Conservation (phyloP, 1,140 invertebrate genomes). For the Agraylea sexmaculata region DNA sequence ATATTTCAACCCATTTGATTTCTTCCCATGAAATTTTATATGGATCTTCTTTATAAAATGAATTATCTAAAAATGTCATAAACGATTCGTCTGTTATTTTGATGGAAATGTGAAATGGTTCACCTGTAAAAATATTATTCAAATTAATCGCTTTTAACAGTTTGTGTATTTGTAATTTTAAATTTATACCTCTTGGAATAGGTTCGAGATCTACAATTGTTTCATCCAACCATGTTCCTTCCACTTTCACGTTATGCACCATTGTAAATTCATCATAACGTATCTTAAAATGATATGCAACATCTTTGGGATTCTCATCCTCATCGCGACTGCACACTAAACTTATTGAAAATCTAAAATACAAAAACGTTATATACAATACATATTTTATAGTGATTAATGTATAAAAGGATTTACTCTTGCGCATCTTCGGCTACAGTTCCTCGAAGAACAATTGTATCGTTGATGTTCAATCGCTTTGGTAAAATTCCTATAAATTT, state of each 20-base stretch:
- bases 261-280: constrained; percentile 11
- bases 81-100: too few relatives aligned
- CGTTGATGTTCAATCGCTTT: background rate
- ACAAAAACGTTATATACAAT: background rate
- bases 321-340: constrained; percentile 16
- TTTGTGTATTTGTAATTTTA: too few relatives aligned
- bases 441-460: background rate
- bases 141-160: too few relatives aligned
- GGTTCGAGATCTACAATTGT: background rate
- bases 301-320: constrained; percentile 8
- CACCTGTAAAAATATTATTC: too few relatives aligned
- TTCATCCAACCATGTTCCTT: constrained; percentile 18
- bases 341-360: constrained; percentile 19
- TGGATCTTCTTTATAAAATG: too few relatives aligned
- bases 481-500: background rate
- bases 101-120: too few relatives aligned
- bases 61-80: too few relatives aligned
- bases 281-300: constrained; percentile 19
- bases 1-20: constrained; percentile 18
- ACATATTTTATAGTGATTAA: background rate
- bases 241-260: constrained; percentile 13
- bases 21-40: constrained; percentile 14
- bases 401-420: background rate
- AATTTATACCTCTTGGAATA: too few relatives aligned
- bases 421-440: background rate